A percentile compares a stretch with the other conserved stretches of the same genome.
Evolutionary conservation across 2,113 vertebrate genomes (phyloP).

Genomic region (Chloebia gouldiae): DNA sequence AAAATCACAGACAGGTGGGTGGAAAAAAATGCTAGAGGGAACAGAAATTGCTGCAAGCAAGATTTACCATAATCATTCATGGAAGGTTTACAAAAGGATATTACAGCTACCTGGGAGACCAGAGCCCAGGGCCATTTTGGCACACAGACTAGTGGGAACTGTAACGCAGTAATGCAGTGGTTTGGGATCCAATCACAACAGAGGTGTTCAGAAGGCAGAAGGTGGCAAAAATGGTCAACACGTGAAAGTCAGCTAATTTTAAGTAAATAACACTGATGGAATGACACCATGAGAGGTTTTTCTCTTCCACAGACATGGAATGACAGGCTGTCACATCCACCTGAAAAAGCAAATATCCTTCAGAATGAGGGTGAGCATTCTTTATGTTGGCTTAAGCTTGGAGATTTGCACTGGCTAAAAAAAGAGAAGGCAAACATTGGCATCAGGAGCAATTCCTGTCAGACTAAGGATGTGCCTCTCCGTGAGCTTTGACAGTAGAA

Average conservation of each 20-base stretch:
- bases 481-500: neutral
- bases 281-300: neutral
- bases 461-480: neutral
- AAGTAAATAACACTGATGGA: neutral
- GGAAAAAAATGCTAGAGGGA: constrained; percentile 41
- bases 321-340: neutral
- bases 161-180: neutral
- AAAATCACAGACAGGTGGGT: neutral
- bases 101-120: constrained; percentile 54
- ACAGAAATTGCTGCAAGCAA: constrained; percentile 63
- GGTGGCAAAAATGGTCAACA: neutral
- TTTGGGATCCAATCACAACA: neutral
- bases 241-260: neutral
- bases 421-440: neutral
- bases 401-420: neutral
- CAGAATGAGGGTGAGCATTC: neutral
- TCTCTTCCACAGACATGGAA: neutral
- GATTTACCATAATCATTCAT: constrained; percentile 62
- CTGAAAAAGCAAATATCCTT: neutral
- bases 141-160: neutral
- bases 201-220: neutral
- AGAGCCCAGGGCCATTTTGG: constrained; percentile 26
- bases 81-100: constrained; percentile 47
- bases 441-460: neutral
- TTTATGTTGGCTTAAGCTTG: neutral